Percentiles rank a stretch among this genome's conserved stretches.
Conservation (phyloP, 2,113 vertebrate genomes). For the Uropsilus gracilis region DNA sequence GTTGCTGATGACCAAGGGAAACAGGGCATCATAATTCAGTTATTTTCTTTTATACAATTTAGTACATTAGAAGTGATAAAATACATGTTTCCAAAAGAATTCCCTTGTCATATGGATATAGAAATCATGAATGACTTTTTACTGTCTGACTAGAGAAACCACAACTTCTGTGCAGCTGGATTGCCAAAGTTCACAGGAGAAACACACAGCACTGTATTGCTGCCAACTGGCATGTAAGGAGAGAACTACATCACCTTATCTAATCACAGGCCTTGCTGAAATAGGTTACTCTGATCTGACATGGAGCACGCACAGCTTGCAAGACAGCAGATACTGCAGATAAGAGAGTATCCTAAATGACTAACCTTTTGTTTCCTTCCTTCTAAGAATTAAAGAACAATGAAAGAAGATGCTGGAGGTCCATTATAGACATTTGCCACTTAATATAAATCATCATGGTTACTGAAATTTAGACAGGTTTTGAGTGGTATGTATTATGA, state of each 20-base stretch:
- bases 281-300: background rate
- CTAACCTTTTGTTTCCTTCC: background rate
- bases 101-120: background rate
- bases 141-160: background rate
- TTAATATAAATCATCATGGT: background rate
- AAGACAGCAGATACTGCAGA: background rate
- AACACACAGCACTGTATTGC: background rate
- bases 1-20: background rate
- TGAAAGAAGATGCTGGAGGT: background rate
- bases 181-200: background rate
- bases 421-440: background rate
- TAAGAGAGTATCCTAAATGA: background rate
- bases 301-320: background rate
- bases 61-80: background rate
- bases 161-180: background rate
- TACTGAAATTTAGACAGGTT: background rate
- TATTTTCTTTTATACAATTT: background rate
- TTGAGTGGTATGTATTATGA: background rate
- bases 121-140: background rate
- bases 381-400: background rate
- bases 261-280: conserved; percentile 8
- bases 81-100: conserved; percentile 3
- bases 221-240: background rate
- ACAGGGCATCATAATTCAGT: background rate
- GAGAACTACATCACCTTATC: background rate